Evolutionary conservation across 2,797 vertebrate species (phyloP).

Genomic region (Trematomus bernacchii): DNA sequence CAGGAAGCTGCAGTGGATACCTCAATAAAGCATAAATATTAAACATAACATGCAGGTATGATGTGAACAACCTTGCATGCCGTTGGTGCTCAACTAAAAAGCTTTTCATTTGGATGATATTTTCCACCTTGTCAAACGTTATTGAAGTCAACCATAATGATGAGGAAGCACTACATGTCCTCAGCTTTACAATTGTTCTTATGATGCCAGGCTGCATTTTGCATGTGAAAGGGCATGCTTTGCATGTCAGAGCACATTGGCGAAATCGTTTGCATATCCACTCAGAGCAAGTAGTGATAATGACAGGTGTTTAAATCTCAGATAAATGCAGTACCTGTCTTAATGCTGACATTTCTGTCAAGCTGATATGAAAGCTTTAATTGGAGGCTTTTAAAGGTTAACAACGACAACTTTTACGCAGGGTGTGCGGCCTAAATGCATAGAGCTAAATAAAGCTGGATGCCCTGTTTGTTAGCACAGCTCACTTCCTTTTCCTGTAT

Average conservation of each 20-base stretch:
- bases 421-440: slow-evolving; percentile 24
- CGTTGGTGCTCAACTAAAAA: background rate
- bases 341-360: slow-evolving; percentile 20
- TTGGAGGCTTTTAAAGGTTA: slow-evolving; percentile 25
- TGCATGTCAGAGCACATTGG: slow-evolving; percentile 63
- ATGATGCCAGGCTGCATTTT: slow-evolving; percentile 28
- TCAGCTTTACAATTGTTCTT: slow-evolving; percentile 7
- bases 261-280: slow-evolving; percentile 64
- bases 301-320: slow-evolving; percentile 29
- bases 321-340: background rate
- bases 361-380: slow-evolving; percentile 34
- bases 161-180: background rate
- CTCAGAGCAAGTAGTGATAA: slow-evolving; percentile 51
- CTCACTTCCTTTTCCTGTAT: slow-evolving; percentile 86
- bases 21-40: slow-evolving; percentile 37
- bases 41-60: slow-evolving; percentile 9
- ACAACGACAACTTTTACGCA: too few relatives aligned
- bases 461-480: slow-evolving; percentile 74
- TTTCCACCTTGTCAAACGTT: background rate
- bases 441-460: slow-evolving; percentile 56
- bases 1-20: slow-evolving; percentile 83
- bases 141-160: background rate
- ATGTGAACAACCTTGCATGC: slow-evolving; percentile 3
- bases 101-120: background rate
- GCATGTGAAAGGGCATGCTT: slow-evolving; percentile 66